A percentile compares a stretch with the other conserved stretches of the same genome.
phyloP scores from a whole-genome alignment of 1,140 invertebrate species.

The Drosophila sproati region DNA sequence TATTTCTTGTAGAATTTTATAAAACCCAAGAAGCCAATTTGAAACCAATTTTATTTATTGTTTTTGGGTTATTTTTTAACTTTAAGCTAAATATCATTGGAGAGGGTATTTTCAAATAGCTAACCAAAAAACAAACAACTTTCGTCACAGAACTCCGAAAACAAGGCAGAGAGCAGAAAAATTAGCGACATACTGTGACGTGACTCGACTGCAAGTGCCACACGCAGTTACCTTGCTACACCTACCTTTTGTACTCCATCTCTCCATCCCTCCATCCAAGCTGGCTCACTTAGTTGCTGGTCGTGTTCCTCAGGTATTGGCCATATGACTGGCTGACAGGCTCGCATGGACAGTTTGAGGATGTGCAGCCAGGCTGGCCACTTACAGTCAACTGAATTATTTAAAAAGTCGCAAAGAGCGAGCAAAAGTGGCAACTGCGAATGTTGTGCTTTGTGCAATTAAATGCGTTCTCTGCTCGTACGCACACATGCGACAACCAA shows the following conservation, averaged over 20 bases:
- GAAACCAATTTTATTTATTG: no score
- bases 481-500: slow-evolving; percentile 72
- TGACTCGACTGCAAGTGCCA: slow-evolving; percentile 67
- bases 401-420: slow-evolving; percentile 75
- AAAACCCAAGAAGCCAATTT: no score
- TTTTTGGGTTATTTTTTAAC: neutral
- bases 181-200: slow-evolving; percentile 77
- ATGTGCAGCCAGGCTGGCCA: slow-evolving; percentile 37
- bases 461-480: slow-evolving; percentile 68
- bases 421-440: slow-evolving; percentile 22
- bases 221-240: slow-evolving; percentile 11
- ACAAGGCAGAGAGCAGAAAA: slow-evolving; percentile 57
- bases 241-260: neutral
- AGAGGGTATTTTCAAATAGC: slow-evolving; percentile 3
- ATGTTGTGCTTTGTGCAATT: slow-evolving; percentile 74
- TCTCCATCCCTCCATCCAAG: neutral
- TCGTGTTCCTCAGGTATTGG: slow-evolving; percentile 26
- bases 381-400: slow-evolving; percentile 77
- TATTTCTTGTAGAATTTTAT: no score
- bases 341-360: slow-evolving; percentile 27
- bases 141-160: slow-evolving; percentile 47
- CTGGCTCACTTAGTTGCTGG: slow-evolving; percentile 16
- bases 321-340: slow-evolving; percentile 61
- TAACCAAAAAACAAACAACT: slow-evolving; percentile 52
- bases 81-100: no score